Evolutionary conservation across 2,888 invertebrate species (phyloP), one percentile per base, ranked within the genome.

Genomic region (Limnephilus rhombicus): DNA sequence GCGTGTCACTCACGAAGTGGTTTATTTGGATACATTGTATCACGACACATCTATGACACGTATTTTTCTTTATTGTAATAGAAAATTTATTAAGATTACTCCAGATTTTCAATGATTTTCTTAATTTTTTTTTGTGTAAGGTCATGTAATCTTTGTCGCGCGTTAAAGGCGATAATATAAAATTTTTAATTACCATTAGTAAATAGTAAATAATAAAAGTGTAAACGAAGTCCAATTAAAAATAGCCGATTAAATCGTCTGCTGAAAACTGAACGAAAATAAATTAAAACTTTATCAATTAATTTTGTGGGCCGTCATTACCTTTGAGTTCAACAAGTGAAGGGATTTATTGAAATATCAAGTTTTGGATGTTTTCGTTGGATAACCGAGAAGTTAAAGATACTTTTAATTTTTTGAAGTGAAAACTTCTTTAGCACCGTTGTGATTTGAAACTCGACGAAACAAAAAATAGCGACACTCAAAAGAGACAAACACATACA

Each of bases 11-110:
- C 89, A 83, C 41, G 9, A 89, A 91, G 85, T 85, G 89, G 31
- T 89, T 91, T 85, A 89, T 89, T 89, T 29, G 85, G n/a, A 89
- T 80, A 91, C 85, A 53, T 80, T 91, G 91, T 85, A 83, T 49
- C 85, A 85, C 31, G 45, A 81, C 85, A 89, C 83, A 24, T 24
- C 18, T 24, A 68, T n/a, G 24, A n/a, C n/a, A 24, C 68, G 24
- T n/a, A 68, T n/a, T 68, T 68, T 68, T 2, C 7, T 24, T n/a
- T n/a, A 68, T 9, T 68, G 7, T 68, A 24, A n/a, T 68, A 2
- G 2, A 68, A 9, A n/a, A 7, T 24, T 9, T 68, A 24, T 9
- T n/a, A 9, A n/a, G 1, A n/a, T 7, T 9, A 9, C 68, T 68
- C 15, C 5, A 68, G 68, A 68, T n/a, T 68, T 68, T 68, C n/a